Evolutionary conservation across 2,113 vertebrate genomes (phyloP).

Genomic region (Nerophis lumbriciformis): DNA sequence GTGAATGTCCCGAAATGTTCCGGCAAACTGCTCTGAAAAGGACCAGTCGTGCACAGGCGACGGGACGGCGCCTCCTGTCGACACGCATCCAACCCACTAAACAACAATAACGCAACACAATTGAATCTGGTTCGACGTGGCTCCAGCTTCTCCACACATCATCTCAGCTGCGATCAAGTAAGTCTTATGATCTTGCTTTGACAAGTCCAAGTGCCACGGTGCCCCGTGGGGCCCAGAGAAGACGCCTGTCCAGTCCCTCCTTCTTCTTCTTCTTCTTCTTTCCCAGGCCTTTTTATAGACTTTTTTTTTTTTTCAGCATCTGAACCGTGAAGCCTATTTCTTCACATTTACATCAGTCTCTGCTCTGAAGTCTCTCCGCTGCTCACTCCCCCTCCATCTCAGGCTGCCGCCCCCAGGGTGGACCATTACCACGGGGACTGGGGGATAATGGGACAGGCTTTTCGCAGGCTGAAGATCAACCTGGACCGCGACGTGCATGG

Average conservation of each 20-base stretch:
- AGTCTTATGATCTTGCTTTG: constrained; percentile 44
- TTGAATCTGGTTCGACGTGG: background rate
- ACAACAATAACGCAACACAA: constrained; percentile 1
- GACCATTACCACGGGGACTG: constrained; percentile 45
- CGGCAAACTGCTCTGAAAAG: too few relatives aligned
- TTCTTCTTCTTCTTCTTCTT: background rate
- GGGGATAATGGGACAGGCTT: constrained; percentile 38
- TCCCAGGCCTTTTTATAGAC: constrained; percentile 27
- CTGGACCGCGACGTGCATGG: constrained; percentile 31
- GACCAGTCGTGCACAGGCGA: too few relatives aligned
- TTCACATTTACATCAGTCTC: constrained; percentile 66
- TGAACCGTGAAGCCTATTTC: constrained; percentile 50
- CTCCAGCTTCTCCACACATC: constrained; percentile 3
- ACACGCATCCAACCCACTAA: too few relatives aligned
- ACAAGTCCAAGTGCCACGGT: constrained; percentile 26
- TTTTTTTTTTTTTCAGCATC: constrained; percentile 33
- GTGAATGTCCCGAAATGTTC: too few relatives aligned
- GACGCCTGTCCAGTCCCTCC: constrained; percentile 15
- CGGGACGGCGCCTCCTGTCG: too few relatives aligned
- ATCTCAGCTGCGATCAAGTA: constrained; percentile 38
- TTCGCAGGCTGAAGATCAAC: constrained; percentile 39
- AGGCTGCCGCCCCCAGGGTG: constrained; percentile 26
- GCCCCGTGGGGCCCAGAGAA: constrained; percentile 16
- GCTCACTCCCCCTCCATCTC: constrained; percentile 49
- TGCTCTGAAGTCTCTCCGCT: constrained; percentile 36